phyloP scores from a whole-genome alignment of 1,140 invertebrate species.

The Pogonognathellus flavescens region DNA sequence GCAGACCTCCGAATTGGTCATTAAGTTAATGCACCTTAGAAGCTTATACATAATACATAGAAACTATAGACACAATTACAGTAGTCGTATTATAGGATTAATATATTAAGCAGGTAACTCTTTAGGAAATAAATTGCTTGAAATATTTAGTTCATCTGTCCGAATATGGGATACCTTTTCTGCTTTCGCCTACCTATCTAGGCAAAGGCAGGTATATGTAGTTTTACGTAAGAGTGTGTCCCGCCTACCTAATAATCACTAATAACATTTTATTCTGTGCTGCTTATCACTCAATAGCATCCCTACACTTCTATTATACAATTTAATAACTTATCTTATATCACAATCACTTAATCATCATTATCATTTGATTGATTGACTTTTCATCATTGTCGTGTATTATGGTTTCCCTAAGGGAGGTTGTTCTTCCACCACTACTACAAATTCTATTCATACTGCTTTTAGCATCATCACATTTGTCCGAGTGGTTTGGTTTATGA shows the following conservation, averaged over 20 bases:
- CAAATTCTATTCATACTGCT: neutral
- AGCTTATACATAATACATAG: too few species aligned
- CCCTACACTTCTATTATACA: neutral
- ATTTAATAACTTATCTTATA: conserved; percentile 26
- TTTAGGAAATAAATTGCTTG: neutral
- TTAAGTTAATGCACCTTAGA: too few species aligned
- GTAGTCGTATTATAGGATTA: too few species aligned
- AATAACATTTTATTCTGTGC: neutral
- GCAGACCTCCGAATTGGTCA: too few species aligned
- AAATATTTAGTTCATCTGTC: neutral
- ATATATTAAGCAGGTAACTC: neutral
- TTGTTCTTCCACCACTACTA: neutral
- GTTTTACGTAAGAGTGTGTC: too few species aligned
- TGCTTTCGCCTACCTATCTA: neutral
- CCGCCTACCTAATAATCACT: neutral
- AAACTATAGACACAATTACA: too few species aligned
- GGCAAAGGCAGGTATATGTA: too few species aligned
- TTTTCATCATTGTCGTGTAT: conserved; percentile 22
- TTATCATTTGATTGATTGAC: conserved; percentile 47
- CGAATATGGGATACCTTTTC: neutral
- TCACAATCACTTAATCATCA: conserved; percentile 39
- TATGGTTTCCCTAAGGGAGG: neutral
- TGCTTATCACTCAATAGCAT: neutral
- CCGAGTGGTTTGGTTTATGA: conserved; percentile 33
- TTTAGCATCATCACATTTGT: conserved; percentile 36